Evolutionary conservation across 2,113 vertebrate species (phyloP).

Genomic region (Hemibagrus wyckioides): DNA sequence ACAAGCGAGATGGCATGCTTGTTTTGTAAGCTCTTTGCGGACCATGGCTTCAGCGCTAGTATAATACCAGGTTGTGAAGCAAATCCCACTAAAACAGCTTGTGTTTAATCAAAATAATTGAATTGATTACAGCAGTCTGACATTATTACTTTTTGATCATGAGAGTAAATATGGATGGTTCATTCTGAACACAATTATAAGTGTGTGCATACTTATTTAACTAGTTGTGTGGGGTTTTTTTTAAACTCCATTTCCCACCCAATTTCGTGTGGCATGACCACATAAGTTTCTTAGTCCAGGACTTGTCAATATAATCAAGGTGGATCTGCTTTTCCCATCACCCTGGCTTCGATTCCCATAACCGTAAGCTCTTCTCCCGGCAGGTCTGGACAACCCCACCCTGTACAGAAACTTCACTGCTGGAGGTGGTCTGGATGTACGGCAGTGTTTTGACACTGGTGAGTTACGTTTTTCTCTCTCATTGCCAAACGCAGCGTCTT

Average conservation of each 20-base stretch:
- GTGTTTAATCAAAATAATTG: too few relatives aligned
- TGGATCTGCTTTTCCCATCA: not conserved
- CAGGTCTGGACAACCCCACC: conserved; percentile 89
- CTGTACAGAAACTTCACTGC: conserved; percentile 87
- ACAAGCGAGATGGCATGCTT: too few relatives aligned
- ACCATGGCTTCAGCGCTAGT: too few relatives aligned
- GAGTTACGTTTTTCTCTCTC: conserved; percentile 42
- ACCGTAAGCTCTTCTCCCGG: not conserved
- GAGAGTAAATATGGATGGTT: too few relatives aligned
- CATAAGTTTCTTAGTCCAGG: not conserved
- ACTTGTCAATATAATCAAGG: not conserved
- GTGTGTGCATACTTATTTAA: not conserved
- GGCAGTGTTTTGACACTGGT: conserved; percentile 91
- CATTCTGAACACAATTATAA: too few relatives aligned
- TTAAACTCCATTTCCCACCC: too few relatives aligned
- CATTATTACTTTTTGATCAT: too few relatives aligned
- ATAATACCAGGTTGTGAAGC: too few relatives aligned
- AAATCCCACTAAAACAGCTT: too few relatives aligned
- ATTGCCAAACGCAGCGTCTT: not conserved
- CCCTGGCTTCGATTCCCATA: not conserved
- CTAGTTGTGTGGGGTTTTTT: too few relatives aligned
- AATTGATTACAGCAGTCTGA: too few relatives aligned
- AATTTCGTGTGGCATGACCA: not conserved
- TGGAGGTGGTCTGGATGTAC: conserved; percentile 81
- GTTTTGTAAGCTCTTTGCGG: too few relatives aligned